Percentiles rank a stretch among this genome's conserved stretches.
These are phyloP conservation scores for Tauraco erythrolophus DNA, from an alignment of 2,113 vertebrate genomes.

Conservation along the genomic window DNA sequence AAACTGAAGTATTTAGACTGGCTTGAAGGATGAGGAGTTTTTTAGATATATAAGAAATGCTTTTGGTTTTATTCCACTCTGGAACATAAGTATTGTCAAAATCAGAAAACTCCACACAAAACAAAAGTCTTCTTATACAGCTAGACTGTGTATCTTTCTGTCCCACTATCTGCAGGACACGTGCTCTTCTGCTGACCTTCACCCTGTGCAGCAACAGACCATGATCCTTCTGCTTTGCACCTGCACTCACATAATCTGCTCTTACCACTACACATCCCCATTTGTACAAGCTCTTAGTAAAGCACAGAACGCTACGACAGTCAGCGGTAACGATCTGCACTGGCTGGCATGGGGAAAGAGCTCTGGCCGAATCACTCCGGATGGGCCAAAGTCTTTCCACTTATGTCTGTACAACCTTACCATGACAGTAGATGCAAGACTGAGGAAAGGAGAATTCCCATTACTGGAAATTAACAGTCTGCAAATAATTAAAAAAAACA, in stretches of 20 bases:
- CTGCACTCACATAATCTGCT: neutral
- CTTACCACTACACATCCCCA: neutral
- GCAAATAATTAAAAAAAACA: too few relatives aligned
- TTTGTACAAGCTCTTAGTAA: constrained; percentile 20
- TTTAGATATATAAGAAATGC: neutral
- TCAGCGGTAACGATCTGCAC: neutral
- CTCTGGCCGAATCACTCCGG: neutral
- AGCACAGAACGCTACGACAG: neutral
- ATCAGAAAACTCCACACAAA: neutral
- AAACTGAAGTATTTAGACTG: neutral
- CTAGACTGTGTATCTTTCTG: neutral
- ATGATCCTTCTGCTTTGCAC: neutral
- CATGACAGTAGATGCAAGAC: neutral
- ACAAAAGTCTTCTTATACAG: neutral
- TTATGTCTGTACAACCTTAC: neutral
- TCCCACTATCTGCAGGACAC: neutral
- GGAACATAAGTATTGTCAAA: neutral
- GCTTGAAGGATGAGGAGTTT: accelerated
- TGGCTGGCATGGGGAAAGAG: neutral
- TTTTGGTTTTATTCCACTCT: neutral
- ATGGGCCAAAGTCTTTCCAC: neutral
- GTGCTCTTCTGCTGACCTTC: neutral
- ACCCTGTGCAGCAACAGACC: neutral
- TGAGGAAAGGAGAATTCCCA: neutral
- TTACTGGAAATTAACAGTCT: neutral